Conservation (phyloP, 2,113 vertebrate species). For the Mus pahari region DNA sequence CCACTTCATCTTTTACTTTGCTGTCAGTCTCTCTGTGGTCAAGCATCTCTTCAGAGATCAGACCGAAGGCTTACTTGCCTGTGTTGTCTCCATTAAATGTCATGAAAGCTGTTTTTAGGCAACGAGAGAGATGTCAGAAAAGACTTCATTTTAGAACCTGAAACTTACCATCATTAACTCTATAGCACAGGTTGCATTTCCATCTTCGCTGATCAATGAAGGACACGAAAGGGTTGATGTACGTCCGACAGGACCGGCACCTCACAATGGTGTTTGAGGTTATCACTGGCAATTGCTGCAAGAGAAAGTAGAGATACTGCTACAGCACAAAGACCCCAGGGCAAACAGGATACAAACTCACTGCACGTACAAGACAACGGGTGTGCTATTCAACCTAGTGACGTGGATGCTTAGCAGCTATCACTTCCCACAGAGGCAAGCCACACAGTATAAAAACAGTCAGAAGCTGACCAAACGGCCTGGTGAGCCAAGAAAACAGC, state of each 20-base stretch:
- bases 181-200: constrained; percentile 98
- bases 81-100: background rate
- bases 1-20: background rate
- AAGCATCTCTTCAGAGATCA: background rate
- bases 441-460: background rate
- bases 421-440: background rate
- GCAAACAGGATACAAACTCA: background rate
- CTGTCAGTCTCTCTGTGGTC: background rate
- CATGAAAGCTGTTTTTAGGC: background rate
- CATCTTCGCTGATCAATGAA: constrained; percentile 98
- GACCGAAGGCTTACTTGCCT: background rate
- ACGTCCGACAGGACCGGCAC: constrained; percentile 96
- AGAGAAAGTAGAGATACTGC: constrained; percentile 64
- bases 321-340: background rate
- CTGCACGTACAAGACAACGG: background rate
- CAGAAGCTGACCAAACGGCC: background rate
- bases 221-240: constrained; percentile 98
- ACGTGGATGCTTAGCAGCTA: background rate
- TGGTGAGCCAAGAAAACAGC: background rate
- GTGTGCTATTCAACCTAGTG: background rate
- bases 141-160: background rate
- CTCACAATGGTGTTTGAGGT: constrained; percentile 98
- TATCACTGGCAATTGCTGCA: constrained; percentile 97
- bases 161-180: constrained; percentile 95
- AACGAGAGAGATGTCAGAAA: background rate